Percentiles rank a stretch among this genome's conserved stretches.
These are phyloP conservation scores for Stomorhina lunata DNA, from an alignment of 2,888 invertebrate genomes.

Conservation along the genomic window DNA sequence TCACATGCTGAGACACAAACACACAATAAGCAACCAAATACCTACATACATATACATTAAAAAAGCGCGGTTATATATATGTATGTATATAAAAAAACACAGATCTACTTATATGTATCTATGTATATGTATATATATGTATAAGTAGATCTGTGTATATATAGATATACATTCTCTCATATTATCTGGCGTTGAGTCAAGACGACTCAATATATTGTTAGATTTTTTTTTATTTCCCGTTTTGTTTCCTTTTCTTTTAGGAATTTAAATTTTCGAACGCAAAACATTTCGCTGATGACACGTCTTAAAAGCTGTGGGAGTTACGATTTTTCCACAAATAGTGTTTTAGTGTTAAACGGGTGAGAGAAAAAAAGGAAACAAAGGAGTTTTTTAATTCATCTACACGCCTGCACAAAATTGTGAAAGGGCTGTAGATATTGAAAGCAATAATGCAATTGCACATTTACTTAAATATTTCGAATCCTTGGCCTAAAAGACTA, in stretches of 20 bases:
- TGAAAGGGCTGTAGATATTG: neutral
- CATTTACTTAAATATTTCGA: no score
- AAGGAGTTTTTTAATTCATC: neutral
- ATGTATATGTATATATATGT: neutral
- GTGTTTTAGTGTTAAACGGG: no score
- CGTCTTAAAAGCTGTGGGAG: neutral
- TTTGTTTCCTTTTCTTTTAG: neutral
- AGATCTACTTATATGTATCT: no score
- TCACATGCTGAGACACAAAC: slow-evolving; percentile 21
- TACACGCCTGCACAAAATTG: neutral
- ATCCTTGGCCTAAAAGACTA: no score
- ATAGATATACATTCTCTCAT: neutral
- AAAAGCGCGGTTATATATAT: no score
- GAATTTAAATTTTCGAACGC: slow-evolving; percentile 1
- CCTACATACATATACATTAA: neutral
- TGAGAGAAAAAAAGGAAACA: neutral
- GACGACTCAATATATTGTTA: slow-evolving; percentile 9
- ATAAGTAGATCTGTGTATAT: neutral
- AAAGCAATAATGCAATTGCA: no score
- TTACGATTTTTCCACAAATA: neutral
- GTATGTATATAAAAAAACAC: neutral
- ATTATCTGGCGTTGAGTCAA: neutral
- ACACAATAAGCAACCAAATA: neutral
- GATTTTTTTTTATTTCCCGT: neutral
- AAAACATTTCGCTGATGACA: slow-evolving; percentile 16